Evolutionary conservation across 2,113 vertebrate genomes (phyloP).

Genomic region (Oophaga pumilio): DNA sequence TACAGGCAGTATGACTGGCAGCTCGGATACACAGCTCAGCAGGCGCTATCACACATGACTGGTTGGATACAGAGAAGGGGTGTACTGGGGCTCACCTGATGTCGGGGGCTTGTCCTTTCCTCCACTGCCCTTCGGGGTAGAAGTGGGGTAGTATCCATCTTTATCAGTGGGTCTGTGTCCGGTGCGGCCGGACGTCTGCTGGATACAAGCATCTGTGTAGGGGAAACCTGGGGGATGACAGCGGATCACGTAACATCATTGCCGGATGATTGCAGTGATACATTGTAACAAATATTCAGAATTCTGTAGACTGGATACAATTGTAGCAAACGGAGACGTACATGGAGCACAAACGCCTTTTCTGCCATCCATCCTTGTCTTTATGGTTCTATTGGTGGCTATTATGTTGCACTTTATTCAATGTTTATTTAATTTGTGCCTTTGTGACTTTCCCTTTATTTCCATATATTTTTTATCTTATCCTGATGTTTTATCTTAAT

Average conservation of each 20-base stretch:
- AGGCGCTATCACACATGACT: background rate
- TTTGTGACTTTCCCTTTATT: too few species aligned
- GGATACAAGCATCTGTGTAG: background rate
- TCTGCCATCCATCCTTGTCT: too few species aligned
- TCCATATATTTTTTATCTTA: too few species aligned
- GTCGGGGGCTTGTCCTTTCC: slow-evolving; percentile 13
- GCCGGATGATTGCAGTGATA: background rate
- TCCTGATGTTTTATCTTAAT: too few species aligned
- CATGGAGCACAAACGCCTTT: too few species aligned
- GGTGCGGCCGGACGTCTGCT: background rate
- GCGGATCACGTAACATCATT: background rate
- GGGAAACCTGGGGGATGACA: background rate
- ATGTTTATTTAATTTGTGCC: too few species aligned
- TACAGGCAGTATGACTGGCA: background rate
- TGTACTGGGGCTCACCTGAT: slow-evolving; percentile 11
- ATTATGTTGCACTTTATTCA: too few species aligned
- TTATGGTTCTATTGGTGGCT: too few species aligned
- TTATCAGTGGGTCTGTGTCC: background rate
- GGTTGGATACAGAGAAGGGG: background rate
- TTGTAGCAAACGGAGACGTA: too few species aligned
- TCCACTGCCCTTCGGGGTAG: background rate
- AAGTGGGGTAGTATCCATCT: background rate
- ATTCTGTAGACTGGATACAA: too few species aligned
- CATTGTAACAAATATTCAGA: background rate
- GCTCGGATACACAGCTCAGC: too few species aligned